These are phyloP conservation scores for Vanacampus margaritifer DNA, from an alignment of 2,113 vertebrate species.

Conservation along the genomic window DNA sequence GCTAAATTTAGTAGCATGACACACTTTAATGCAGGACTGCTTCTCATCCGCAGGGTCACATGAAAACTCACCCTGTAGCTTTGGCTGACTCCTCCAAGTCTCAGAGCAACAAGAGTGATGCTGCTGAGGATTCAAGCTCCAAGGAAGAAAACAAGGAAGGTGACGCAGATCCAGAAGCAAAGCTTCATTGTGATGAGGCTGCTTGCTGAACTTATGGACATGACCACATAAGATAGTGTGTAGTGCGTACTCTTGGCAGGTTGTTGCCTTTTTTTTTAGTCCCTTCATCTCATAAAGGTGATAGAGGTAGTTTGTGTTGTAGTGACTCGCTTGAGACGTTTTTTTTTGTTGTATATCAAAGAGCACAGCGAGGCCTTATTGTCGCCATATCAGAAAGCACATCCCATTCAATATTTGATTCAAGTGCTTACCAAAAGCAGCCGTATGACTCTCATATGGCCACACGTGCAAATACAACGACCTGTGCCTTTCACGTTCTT, in stretches of 20 bases:
- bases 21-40: neutral
- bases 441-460: neutral
- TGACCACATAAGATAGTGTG: conserved; percentile 44
- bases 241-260: conserved; percentile 51
- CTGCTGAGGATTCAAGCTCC: conserved; percentile 37
- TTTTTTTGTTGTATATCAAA: conserved; percentile 63
- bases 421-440: neutral
- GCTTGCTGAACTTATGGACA: conserved; percentile 41
- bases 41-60: conserved; percentile 66
- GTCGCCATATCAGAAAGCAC: conserved; percentile 40
- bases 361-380: conserved; percentile 67
- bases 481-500: neutral
- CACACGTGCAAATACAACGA: neutral
- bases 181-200: conserved; percentile 28
- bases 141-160: conserved; percentile 49
- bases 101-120: conserved; percentile 58
- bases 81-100: conserved; percentile 48
- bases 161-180: conserved; percentile 38
- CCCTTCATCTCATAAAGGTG: conserved; percentile 38
- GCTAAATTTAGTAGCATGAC: neutral
- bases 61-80: conserved; percentile 70
- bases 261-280: conserved; percentile 57
- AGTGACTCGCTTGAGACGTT: conserved; percentile 39
- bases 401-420: conserved; percentile 29
- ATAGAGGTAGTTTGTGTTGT: conserved; percentile 32